Base-by-base conservation (phyloP, 2,888 invertebrate genomes). In the Campopleginae sp. region DNA sequence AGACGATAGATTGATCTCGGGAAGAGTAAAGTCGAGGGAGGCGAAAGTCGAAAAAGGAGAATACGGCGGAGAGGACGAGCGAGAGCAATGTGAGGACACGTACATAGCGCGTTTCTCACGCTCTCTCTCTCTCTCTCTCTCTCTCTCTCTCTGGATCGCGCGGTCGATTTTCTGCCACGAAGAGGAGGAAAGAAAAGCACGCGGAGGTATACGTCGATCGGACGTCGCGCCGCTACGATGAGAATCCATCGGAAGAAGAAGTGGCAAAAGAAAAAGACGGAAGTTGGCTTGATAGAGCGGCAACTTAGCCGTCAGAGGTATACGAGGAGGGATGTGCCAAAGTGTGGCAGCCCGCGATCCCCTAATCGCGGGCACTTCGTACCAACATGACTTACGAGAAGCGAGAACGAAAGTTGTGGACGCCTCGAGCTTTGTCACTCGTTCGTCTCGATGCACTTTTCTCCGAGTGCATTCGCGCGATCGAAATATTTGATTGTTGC, bases 1-100 rank as follows among this genome's bases (percentile, higher is more conserved):
- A 75, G 79, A 65, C 79, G 83, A 79, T 63, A 75, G 79, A 61
- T 79, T 70, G 83, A 83, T 78, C 78, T 68, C 66, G 66, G 27
- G 19, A 78, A 78, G 74, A 66, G 66, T 78, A 77, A 58, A 58
- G 58, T 54, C 54, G 23, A 54, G 23, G 23, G 23, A 54, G 23
- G 72, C 72, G 82, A 77, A 27, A 58, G 58, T 58, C 58, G 27
- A 58, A 27, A 58, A 14, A 54, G 23, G 23, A 10, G 51, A 54
- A 54, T 54, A 10, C n/a, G 6, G 8, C 19, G 19, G 19, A 54
- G 6, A 10, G 5, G 2, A 1, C 10, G 19, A 23, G 23, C 2
- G 27, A 54, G 23, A 23, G 12, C 58, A 27, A 4, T 58, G 58
- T 58, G 14, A 27, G 58, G 58, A 58, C 58, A 58, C 58, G 72